Base-by-base conservation (phyloP, 2,888 invertebrate species). In the Acanthosepion esculentum region DNA sequence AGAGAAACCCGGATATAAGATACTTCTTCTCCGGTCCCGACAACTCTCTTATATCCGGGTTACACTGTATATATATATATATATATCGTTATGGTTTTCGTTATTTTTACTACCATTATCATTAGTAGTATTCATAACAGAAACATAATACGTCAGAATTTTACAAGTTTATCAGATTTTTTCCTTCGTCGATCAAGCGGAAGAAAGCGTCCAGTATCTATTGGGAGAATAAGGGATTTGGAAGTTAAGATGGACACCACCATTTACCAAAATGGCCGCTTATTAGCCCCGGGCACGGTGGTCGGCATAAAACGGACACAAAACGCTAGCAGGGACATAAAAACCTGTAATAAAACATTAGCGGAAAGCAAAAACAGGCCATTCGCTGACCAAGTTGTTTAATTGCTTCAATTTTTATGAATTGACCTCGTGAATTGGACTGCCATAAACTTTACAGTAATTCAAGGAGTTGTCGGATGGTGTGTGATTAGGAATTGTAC, bases 291-390 rank as follows among this genome's bases (percentile, higher is more conserved):
- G 78, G 78, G 78, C 78, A 33, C 15, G n/a, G n/a, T 78, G 78
- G n/a, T 78, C 78, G 78, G n/a, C 78, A 78, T 78, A 78, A 78
- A 78, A 78, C n/a, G n/a, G n/a, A 78, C 78, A 78, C 78, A 78
- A 78, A 78, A 15, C n/a, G n/a, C n/a, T n/a, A 78, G n/a, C n/a
- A 6, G 18, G n/a, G 15, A n/a, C 78, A 78, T 78, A 78, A 78
- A 78, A 78, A 12, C n/a, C n/a, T n/a, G 78, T n/a, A 78, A 78
- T 78, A 78, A 78, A 78, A 78, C 78, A 78, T 78, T 78, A n/a
- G 78, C n/a, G n/a, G 78, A 78, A 78, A 78, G 78, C n/a, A n/a
- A n/a, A 78, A 78, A 78, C 78, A 23, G 78, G 78, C n/a, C n/a
- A 78, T 78, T 78, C 10, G n/a, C 78, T 78, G 78, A 78, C 78